Evolutionary conservation across 2,113 vertebrate genomes (phyloP).

Genomic region (Cyrtonyx montezumae): DNA sequence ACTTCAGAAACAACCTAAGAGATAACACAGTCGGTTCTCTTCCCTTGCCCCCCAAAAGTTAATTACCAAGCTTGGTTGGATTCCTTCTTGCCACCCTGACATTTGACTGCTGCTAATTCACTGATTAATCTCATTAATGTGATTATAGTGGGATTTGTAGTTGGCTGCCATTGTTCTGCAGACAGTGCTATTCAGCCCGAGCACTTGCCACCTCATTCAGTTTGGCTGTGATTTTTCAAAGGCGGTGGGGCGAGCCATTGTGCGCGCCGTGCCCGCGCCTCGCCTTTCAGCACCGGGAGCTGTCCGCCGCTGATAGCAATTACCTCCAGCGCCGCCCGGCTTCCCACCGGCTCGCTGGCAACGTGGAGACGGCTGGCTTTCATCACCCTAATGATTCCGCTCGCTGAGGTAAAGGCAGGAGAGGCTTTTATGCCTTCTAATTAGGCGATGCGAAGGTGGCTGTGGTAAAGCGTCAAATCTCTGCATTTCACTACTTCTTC

Average conservation of each 20-base stretch:
- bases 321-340: constrained; percentile 39
- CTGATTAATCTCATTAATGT: constrained; percentile 92
- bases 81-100: constrained; percentile 83
- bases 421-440: not conserved
- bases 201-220: constrained; percentile 63
- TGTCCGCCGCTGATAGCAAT: constrained; percentile 76
- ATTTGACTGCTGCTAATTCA: constrained; percentile 89
- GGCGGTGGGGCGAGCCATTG: constrained; percentile 60
- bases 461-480: not conserved
- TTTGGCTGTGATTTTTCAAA: constrained; percentile 58
- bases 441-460: constrained; percentile 19
- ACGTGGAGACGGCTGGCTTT: constrained; percentile 46
- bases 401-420: not conserved
- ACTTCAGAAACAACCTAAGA: constrained; percentile 42
- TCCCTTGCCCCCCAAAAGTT: constrained; percentile 75
- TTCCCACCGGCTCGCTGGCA: constrained; percentile 44
- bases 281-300: constrained; percentile 87
- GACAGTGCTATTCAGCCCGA: constrained; percentile 70
- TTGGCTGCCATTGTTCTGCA: constrained; percentile 84
- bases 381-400: constrained; percentile 42
- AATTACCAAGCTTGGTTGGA: constrained; percentile 83
- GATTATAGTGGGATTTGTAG: constrained; percentile 87
- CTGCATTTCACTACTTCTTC: not conserved
- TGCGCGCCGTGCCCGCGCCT: constrained; percentile 6
- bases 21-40: not conserved